Evolutionary conservation across 2,888 invertebrate species (phyloP), one percentile per base, ranked within the genome.

Genomic region (Eupithecia subumbrata): DNA sequence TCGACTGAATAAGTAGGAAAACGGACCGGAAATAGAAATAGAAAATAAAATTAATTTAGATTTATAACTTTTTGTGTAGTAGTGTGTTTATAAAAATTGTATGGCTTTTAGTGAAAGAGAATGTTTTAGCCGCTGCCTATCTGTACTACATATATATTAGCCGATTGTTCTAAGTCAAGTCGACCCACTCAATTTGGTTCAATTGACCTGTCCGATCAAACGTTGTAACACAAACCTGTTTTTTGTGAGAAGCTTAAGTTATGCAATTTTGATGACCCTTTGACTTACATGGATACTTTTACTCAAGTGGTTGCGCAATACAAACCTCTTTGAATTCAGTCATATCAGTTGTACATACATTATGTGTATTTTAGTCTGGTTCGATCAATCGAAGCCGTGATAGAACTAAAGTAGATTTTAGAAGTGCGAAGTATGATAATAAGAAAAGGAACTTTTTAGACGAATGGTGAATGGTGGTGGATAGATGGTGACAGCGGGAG

Each of bases 1-100:
- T 71, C 52, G 69, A 78, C 71, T 75, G 60, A 75, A 72, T 73
- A 76, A 75, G 75, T 78, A 76, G 75, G 75, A 75, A 76, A 78
- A 76, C 75, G 76, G 76, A 78, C 78, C 76, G 69, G 40, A 71
- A 40, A 73, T 16, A 69, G 71, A 74, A 30, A 3, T 1, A 30
- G 30, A 30, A 30, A 30, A 76, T 74, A 22, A 73, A 69, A 60
- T 74, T 34, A 74, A 48, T 71, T 68, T 11, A 11, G n/a, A 56
- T 11, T 22, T 9, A 3, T 22, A 22, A 56, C 16, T 22, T 11
- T 9, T n/a, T n/a, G 52, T 56, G 52, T 11, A 4, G n/a, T 22
- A 22, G n/a, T 56, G 52, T 56, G 11, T 56, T 1, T 3, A 22
- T n/a, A 56, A 5, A 45, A 45, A 45, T n/a, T n/a, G 16, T n/a